A percentile compares a stretch with the other conserved stretches of the same genome.
These are phyloP conservation scores for Leptonema lineaticorne DNA, from an alignment of 1,140 invertebrate genomes.

Conservation along the genomic window DNA sequence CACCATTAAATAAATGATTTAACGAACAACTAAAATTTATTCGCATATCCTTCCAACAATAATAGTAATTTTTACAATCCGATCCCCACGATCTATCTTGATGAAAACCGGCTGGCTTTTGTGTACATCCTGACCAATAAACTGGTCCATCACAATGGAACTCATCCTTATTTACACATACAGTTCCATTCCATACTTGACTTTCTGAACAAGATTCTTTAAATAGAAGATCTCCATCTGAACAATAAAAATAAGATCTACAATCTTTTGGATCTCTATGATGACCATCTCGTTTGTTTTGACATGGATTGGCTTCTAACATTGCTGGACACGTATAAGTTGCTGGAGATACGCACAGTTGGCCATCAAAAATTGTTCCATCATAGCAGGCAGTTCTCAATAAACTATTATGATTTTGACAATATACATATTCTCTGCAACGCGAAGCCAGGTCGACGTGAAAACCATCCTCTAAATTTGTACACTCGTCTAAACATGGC, in stretches of 20 bases:
- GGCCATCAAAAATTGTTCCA: conserved; percentile 51
- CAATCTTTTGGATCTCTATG: conserved; percentile 52
- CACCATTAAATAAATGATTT: conserved; percentile 56
- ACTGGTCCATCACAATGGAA: conserved; percentile 52
- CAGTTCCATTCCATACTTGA: conserved; percentile 49
- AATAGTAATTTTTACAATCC: conserved; percentile 56
- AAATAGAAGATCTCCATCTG: conserved; percentile 46
- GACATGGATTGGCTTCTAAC: conserved; percentile 49
- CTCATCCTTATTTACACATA: conserved; percentile 44
- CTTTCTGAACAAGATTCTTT: conserved; percentile 46
- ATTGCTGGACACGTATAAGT: conserved; percentile 48
- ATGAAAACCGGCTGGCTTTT: conserved; percentile 53
- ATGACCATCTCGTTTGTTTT: conserved; percentile 48
- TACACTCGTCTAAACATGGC: conserved; percentile 51
- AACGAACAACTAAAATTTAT: conserved; percentile 50
- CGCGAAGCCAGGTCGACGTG: conserved; percentile 59
- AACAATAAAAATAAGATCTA: conserved; percentile 49
- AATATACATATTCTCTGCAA: conserved; percentile 62
- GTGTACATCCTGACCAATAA: conserved; percentile 49
- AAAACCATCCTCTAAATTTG: conserved; percentile 55
- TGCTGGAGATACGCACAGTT: conserved; percentile 49
- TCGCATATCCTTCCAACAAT: conserved; percentile 51
- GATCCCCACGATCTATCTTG: conserved; percentile 50
- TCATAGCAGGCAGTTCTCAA: conserved; percentile 54
- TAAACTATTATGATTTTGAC: conserved; percentile 50